Base-by-base conservation (phyloP, 2,888 invertebrate genomes). In the Lasioglossum marginatum region DNA sequence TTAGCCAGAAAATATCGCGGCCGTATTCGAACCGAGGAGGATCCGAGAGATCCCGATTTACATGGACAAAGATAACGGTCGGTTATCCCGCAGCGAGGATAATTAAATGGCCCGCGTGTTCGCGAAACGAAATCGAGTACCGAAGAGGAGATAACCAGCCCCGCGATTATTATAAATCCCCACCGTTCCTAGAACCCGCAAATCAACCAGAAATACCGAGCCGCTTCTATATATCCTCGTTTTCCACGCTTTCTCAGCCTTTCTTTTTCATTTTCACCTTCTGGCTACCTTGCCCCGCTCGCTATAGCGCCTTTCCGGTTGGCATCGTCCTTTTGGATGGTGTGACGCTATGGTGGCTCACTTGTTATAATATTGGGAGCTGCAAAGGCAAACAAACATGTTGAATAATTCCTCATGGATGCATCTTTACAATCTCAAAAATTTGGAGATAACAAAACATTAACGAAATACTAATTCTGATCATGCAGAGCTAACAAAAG, bases 11-110 rank as follows among this genome's bases (percentile, higher is more conserved):
- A 57, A 77, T 87, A 83, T 66, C 71, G 14, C 23, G 72, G n/a
- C n/a, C 57, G 57, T 57, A n/a, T 57, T 57, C 57, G 23, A 57
- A 12, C 57, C 57, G n/a, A 12, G 31, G 34, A 45, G 6, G 43
- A 34, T 75, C 45, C 45, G 34, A 70, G 23, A 10, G 66, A 45
- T 34, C 12, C 12, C n/a, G 43, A 19, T 23, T 10, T 63, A n/a
- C 43, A 57, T 23, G 84, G 77, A 72, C 74, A 79, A 79, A 87
- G 86, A 87, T 87, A 86, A 86, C 87, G 86, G 43, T 60, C 40
- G 70, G 83, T 84, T 83, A 84, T 86, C 87, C 86, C 82, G 87
- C 87, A 79, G 87, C 76, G 87, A 86, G 79, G 74, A 87, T 87
- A 86, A 87, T 87, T 87, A 82, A 87, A 81, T 76, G 86, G 77